Conservation (phyloP, 2,888 invertebrate genomes). For the Macrosiphum euphorbiae region DNA sequence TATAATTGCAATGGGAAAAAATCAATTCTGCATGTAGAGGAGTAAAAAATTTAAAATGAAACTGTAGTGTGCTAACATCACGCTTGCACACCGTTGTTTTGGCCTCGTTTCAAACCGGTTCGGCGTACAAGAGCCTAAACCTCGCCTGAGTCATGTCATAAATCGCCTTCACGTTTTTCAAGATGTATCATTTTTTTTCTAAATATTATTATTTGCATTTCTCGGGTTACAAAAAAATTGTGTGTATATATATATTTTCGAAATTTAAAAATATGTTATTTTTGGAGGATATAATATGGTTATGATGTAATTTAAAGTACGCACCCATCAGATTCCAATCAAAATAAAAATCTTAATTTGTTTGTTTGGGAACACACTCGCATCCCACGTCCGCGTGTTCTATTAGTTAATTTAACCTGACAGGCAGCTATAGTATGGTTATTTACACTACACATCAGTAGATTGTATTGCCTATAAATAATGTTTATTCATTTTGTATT, state of each 20-base stretch:
- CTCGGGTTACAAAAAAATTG: not conserved
- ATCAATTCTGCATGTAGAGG: not conserved
- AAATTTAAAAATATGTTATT: not conserved
- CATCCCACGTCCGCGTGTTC: not conserved
- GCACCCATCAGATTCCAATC: not conserved
- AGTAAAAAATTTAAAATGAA: constrained; percentile 23
- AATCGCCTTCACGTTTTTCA: constrained; percentile 23
- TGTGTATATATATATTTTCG: not conserved
- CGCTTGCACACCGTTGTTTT: constrained; percentile 19
- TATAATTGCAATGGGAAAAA: constrained; percentile 12
- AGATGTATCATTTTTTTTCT: not conserved
- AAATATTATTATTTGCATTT: not conserved
- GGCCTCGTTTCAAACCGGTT: constrained; percentile 59
- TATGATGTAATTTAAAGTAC: not conserved
- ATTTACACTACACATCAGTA: not conserved
- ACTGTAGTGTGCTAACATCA: not conserved
- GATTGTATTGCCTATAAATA: not conserved
- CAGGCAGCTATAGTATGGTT: not conserved
- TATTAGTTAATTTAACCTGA: not conserved
- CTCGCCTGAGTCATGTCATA: constrained; percentile 15
- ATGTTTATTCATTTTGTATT: not conserved
- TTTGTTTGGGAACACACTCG: not conserved
- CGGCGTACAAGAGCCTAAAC: not conserved
- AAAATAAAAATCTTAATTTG: not conserved
- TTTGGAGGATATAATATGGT: not conserved